A percentile compares a stretch with the other conserved stretches of the same genome.
Conservation (phyloP, 2,113 vertebrate species). For the Lasiurus cinereus region DNA sequence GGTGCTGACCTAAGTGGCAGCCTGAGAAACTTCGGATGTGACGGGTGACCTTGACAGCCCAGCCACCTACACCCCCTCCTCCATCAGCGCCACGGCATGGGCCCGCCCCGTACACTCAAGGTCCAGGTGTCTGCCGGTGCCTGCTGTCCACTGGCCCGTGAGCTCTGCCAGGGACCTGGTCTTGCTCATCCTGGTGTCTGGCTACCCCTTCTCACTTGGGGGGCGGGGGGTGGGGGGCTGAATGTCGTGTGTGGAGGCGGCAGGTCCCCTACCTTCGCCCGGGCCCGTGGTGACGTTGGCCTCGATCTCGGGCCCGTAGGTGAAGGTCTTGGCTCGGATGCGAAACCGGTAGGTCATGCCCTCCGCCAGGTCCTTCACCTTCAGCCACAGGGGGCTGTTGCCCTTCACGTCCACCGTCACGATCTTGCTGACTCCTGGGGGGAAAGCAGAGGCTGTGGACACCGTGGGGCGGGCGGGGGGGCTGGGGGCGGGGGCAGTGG, state of each 20-base stretch:
- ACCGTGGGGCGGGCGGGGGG: rapidly evolving
- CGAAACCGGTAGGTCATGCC: slow-evolving; percentile 96
- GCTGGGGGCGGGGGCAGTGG: rapidly evolving
- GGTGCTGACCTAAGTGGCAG: no score
- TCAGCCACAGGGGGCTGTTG: slow-evolving; percentile 94
- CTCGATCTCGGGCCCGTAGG: slow-evolving; percentile 96
- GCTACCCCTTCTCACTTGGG: no score
- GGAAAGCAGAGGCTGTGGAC: slow-evolving; percentile 34
- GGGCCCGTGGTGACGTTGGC: slow-evolving; percentile 98
- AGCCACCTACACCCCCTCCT: not conserved
- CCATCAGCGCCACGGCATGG: no score
- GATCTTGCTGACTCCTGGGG: slow-evolving; percentile 97
- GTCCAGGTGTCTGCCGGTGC: not conserved
- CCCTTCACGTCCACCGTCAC: slow-evolving; percentile 98
- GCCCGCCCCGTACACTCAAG: rapidly evolving
- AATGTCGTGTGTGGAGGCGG: rapidly evolving
- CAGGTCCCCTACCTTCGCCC: slow-evolving; percentile 91
- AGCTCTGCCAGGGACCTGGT: not conserved
- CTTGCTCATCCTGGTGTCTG: not conserved
- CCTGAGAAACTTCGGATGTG: not conserved
- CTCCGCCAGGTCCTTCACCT: slow-evolving; percentile 96
- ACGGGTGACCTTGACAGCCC: rapidly evolving
- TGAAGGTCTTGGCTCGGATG: slow-evolving; percentile 95
- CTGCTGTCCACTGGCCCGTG: not conserved
- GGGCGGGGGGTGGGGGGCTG: not conserved